A percentile compares a stretch with the other conserved stretches of the same genome.
Conservation (phyloP, 2,113 vertebrate genomes). For the Climacteris rufus region DNA sequence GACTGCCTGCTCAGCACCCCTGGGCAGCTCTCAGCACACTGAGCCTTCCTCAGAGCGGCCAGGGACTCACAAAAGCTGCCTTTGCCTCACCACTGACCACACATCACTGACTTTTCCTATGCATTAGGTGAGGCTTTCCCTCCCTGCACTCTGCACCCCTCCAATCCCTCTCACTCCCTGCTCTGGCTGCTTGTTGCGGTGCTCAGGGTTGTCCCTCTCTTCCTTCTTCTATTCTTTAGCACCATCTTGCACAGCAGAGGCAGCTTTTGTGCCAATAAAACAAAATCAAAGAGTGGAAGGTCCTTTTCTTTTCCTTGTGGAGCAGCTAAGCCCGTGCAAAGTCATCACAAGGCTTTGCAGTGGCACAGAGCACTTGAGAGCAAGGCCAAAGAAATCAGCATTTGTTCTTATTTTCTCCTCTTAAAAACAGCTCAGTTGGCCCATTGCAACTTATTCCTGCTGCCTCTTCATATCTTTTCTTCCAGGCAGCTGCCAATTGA, state of each 20-base stretch:
- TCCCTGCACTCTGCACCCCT: not conserved
- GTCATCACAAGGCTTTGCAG: not conserved
- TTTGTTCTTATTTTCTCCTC: not conserved
- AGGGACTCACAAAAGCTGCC: not conserved
- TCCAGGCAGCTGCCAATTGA: not conserved
- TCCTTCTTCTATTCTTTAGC: not conserved
- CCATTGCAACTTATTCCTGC: constrained; percentile 5
- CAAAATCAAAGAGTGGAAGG: not conserved
- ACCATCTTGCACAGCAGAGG: not conserved
- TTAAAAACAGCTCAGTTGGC: not conserved
- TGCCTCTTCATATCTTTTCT: not conserved
- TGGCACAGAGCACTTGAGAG: not conserved
- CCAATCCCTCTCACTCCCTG: not conserved
- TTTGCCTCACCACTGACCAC: not conserved
- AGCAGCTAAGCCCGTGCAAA: not conserved
- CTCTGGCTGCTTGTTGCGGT: rapidly evolving
- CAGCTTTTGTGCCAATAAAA: not conserved
- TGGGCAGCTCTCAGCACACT: not conserved
- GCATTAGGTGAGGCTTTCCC: not conserved
- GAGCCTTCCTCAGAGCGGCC: not conserved
- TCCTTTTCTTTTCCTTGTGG: not conserved
- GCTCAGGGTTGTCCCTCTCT: not conserved
- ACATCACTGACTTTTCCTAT: not conserved
- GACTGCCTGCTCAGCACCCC: not conserved
- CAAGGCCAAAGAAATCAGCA: not conserved